Evolutionary conservation across 2,888 invertebrate species (phyloP).

Genomic region (Lithosia quadra): DNA sequence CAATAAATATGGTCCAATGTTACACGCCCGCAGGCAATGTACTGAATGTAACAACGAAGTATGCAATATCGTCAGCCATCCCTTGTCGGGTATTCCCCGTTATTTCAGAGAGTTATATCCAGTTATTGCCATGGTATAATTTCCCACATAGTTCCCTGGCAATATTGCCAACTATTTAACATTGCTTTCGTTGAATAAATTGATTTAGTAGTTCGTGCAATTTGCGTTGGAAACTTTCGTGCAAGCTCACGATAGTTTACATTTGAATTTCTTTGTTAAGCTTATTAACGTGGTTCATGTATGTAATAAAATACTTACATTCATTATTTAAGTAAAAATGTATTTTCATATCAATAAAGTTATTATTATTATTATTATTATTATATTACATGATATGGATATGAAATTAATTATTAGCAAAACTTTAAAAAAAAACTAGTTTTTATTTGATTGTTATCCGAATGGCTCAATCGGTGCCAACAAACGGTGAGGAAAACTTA

Average conservation of each 20-base stretch:
- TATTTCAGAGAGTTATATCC: constrained; percentile 62
- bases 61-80: constrained; percentile 62
- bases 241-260: constrained; percentile 23
- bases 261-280: constrained; percentile 12
- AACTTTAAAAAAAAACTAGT: too few species aligned
- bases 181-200: constrained; percentile 60
- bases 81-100: constrained; percentile 49
- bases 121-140: constrained; percentile 65
- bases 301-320: background rate
- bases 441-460: too few species aligned
- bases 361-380: too few species aligned
- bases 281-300: background rate
- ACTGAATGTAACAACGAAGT: constrained; percentile 57
- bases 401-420: too few species aligned
- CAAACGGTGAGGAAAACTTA: too few species aligned
- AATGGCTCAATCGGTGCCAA: too few species aligned
- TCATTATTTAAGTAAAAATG: too few species aligned
- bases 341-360: too few species aligned
- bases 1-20: constrained; percentile 41
- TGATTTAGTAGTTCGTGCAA: constrained; percentile 58
- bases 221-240: constrained; percentile 32
- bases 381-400: too few species aligned
- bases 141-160: constrained; percentile 67
- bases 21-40: constrained; percentile 43
- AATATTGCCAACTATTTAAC: constrained; percentile 73